phyloP scores from a whole-genome alignment of 2,888 invertebrate species.

The Hydroisotoma schaefferi region DNA sequence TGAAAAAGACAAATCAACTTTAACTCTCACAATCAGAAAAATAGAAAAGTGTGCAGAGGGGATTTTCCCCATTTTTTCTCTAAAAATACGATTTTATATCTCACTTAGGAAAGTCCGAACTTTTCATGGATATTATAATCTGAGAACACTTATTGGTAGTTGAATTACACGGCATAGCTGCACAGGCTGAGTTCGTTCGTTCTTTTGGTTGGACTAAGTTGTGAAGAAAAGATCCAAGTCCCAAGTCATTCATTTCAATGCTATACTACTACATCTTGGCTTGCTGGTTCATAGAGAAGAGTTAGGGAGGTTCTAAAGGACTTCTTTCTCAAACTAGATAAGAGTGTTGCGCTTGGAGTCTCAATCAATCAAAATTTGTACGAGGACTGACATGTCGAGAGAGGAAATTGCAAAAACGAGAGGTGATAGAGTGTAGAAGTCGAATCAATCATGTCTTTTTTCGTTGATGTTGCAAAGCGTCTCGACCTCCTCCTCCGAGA shows the following conservation, averaged over 20 bases:
- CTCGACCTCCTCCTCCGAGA: conserved; percentile 3
- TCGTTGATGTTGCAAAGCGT: conserved; percentile 2
- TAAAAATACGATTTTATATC: conserved; percentile 12
- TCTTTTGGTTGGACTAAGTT: no score
- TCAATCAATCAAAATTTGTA: conserved; percentile 46
- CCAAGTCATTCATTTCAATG: no score
- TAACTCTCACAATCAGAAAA: no score
- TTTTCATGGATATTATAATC: no score
- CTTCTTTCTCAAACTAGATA: neutral
- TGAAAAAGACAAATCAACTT: no score
- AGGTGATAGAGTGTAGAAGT: conserved; percentile 42
- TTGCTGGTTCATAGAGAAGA: no score
- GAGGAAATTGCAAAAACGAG: conserved; percentile 39
- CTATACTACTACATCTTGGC: no score
- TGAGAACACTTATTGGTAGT: no score
- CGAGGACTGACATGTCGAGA: conserved; percentile 36
- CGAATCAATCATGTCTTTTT: conserved; percentile 39
- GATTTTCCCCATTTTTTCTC: conserved; percentile 3
- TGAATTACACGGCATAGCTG: no score
- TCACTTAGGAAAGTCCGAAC: no score
- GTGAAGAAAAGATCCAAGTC: neutral
- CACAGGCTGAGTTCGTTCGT: no score
- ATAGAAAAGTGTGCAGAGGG: neutral
- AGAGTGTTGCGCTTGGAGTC: conserved; percentile 17
- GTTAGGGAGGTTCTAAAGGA: no score